phyloP scores from a whole-genome alignment of 2,797 vertebrate species.

The Sus cebifrons region DNA sequence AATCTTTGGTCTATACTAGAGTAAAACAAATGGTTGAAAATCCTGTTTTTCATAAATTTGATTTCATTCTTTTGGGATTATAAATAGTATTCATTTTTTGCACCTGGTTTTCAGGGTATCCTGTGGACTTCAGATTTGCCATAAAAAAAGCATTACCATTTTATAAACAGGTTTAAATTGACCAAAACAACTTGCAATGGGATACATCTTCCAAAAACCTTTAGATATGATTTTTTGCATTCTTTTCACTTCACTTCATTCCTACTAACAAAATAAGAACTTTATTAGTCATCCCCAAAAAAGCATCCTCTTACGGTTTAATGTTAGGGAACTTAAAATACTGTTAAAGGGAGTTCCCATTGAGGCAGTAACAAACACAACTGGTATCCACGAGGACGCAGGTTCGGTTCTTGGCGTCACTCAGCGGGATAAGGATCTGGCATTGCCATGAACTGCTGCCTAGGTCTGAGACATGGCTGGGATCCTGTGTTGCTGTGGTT shows the following conservation, averaged over 20 bases:
- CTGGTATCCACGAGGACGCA: too few relatives aligned
- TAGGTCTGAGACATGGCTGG: too few relatives aligned
- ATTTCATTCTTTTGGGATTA: conserved; percentile 33
- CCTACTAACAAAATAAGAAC: neutral
- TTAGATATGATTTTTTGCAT: neutral
- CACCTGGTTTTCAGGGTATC: conserved; percentile 36
- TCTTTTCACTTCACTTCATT: neutral
- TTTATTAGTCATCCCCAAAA: neutral
- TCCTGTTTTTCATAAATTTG: neutral
- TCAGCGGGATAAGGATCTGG: too few relatives aligned
- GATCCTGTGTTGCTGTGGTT: too few relatives aligned
- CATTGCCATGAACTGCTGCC: too few relatives aligned
- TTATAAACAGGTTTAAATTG: conserved; percentile 8
- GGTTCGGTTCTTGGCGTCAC: too few relatives aligned
- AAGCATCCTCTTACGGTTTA: neutral
- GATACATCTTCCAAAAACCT: neutral
- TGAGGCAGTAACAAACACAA: too few relatives aligned
- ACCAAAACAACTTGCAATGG: neutral
- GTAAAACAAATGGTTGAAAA: conserved; percentile 44
- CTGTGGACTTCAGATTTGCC: conserved; percentile 14
- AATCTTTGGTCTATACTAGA: neutral
- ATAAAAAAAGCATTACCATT: neutral
- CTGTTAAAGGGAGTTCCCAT: neutral
- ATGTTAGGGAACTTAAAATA: conserved; percentile 1
- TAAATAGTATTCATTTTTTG: conserved; percentile 46